These are phyloP conservation scores for Colletes latitarsis DNA, from an alignment of 1,140 invertebrate species.

Conservation along the genomic window DNA sequence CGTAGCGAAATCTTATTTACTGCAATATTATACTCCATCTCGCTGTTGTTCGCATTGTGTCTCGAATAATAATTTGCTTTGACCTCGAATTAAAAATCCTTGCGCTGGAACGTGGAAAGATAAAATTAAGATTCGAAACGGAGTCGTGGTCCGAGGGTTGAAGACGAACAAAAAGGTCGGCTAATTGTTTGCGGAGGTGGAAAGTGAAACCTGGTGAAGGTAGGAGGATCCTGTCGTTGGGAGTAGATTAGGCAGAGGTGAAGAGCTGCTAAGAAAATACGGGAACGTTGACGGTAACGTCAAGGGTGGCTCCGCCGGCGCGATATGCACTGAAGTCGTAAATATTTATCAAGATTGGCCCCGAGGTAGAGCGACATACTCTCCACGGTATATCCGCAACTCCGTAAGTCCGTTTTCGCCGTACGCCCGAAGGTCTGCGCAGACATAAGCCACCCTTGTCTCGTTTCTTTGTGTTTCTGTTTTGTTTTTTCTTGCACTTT, in stretches of 20 bases:
- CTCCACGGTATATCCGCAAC: constrained; percentile 19
- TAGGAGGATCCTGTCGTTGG: constrained; percentile 42
- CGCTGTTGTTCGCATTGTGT: too few relatives aligned
- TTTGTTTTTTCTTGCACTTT: constrained; percentile 43
- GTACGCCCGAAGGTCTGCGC: constrained; percentile 28
- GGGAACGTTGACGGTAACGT: constrained; percentile 33
- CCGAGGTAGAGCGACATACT: constrained; percentile 41
- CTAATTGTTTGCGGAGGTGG: too few relatives aligned
- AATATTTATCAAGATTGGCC: constrained; percentile 77
- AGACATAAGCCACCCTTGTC: constrained; percentile 44
- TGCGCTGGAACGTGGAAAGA: too few relatives aligned
- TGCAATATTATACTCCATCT: too few relatives aligned
- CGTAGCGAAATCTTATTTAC: too few relatives aligned
- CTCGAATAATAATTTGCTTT: too few relatives aligned
- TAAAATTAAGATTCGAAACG: too few relatives aligned
- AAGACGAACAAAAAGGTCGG: too few relatives aligned
- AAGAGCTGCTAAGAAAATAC: constrained; percentile 29
- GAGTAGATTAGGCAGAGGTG: constrained; percentile 45
- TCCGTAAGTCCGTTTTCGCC: constrained; percentile 38
- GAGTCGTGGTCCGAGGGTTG: too few relatives aligned
- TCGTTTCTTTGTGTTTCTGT: constrained; percentile 22
- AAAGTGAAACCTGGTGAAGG: neutral
- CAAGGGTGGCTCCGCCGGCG: constrained; percentile 21
- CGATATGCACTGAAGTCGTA: constrained; percentile 64
- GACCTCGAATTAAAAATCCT: too few relatives aligned